Conservation (phyloP, 2,888 invertebrate species). For the Tinea semifulvella region DNA sequence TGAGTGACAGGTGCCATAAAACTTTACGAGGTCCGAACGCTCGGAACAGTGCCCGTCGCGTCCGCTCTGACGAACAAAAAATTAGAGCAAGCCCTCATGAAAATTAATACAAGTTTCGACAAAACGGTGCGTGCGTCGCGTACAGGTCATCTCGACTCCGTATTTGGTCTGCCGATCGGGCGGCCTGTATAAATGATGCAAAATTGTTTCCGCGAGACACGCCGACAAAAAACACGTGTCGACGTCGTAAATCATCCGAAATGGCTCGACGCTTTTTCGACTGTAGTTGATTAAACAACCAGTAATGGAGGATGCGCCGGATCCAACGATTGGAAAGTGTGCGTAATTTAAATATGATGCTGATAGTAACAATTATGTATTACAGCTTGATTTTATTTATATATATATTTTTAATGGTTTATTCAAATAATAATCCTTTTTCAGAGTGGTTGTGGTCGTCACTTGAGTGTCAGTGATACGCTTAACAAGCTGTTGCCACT, state of each 20-base stretch:
- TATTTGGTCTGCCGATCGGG: slow-evolving; percentile 44
- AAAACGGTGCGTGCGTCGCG: slow-evolving; percentile 21
- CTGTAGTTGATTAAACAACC: slow-evolving; percentile 59
- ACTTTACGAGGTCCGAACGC: slow-evolving; percentile 38
- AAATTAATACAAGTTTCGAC: slow-evolving; percentile 28
- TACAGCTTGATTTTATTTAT: no score
- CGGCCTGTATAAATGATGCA: slow-evolving; percentile 60
- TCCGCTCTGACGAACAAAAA: slow-evolving; percentile 29
- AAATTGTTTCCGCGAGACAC: slow-evolving; percentile 60
- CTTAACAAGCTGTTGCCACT: no score
- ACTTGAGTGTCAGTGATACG: no score
- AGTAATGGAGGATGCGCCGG: slow-evolving; percentile 29
- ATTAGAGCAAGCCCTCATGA: slow-evolving; percentile 39
- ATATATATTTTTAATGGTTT: no score
- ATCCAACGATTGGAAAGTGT: slow-evolving; percentile 2
- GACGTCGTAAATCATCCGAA: slow-evolving; percentile 60
- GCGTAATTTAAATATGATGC: neutral
- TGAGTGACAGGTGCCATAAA: slow-evolving; percentile 35
- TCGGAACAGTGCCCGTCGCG: slow-evolving; percentile 25
- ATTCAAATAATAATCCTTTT: no score
- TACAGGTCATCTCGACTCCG: slow-evolving; percentile 26
- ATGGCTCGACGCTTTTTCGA: slow-evolving; percentile 48
- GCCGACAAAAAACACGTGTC: slow-evolving; percentile 60
- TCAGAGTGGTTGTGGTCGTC: no score
- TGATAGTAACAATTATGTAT: slow-evolving; percentile 5